Evolutionary conservation across 2,888 invertebrate genomes (phyloP).

Genomic region (Heliothis peltigera): DNA sequence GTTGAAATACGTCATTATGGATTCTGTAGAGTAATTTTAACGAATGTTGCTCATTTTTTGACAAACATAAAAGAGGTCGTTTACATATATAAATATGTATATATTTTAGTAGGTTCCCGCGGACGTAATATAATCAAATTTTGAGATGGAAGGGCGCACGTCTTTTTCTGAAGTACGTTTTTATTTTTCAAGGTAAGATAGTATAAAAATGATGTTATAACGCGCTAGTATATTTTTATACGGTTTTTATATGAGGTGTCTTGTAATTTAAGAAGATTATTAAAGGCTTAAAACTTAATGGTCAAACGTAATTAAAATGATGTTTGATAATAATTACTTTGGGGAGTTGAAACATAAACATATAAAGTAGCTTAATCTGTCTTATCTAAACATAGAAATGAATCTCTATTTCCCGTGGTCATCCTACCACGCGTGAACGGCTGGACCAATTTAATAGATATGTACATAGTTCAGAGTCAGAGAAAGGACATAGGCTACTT

Average conservation of each 20-base stretch:
- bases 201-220: background rate
- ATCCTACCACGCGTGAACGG: too few species aligned
- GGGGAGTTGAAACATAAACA: background rate
- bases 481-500: too few species aligned
- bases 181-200: background rate
- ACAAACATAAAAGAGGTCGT: conserved; percentile 30
- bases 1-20: conserved; percentile 58
- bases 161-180: background rate
- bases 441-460: too few species aligned
- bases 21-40: conserved; percentile 51
- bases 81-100: conserved; percentile 5
- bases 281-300: background rate
- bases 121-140: conserved; percentile 23
- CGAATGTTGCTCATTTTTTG: conserved; percentile 56
- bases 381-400: too few species aligned
- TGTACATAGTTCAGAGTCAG: too few species aligned
- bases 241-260: too few species aligned
- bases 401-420: too few species aligned
- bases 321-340: too few species aligned
- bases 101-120: conserved; percentile 13
- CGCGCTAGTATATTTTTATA: too few species aligned
- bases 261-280: too few species aligned
- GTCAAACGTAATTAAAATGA: too few species aligned
- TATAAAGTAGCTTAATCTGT: background rate
- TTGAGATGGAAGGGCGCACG: conserved; percentile 4